phyloP scores from a whole-genome alignment of 2,113 vertebrate species.

The Holacanthus passer region DNA sequence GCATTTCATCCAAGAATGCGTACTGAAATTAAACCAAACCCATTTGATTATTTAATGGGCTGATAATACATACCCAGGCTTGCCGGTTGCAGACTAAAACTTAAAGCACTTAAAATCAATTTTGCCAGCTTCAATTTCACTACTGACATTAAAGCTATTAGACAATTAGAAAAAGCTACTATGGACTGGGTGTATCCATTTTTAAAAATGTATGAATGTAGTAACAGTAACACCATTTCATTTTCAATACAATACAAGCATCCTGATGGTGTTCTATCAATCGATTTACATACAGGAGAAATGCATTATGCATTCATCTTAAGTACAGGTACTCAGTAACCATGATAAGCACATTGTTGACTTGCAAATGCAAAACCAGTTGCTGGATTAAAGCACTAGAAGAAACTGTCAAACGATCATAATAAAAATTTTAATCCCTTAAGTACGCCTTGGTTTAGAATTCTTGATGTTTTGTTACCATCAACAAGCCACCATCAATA shows the following conservation, averaged over 20 bases:
- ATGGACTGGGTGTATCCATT: background rate
- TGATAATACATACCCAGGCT: background rate
- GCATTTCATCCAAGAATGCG: background rate
- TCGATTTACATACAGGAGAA: background rate
- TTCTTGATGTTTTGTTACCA: constrained; percentile 27
- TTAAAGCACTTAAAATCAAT: background rate
- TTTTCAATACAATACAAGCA: background rate
- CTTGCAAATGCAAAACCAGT: background rate
- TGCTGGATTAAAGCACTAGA: background rate
- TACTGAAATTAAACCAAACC: background rate
- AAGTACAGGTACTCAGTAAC: background rate
- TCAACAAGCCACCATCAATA: background rate
- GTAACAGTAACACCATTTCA: background rate
- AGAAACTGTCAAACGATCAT: background rate
- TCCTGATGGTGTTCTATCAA: background rate
- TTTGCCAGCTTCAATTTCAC: background rate
- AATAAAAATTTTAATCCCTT: background rate
- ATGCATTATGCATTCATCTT: constrained; percentile 5
- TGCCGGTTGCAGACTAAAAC: background rate
- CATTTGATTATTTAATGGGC: background rate
- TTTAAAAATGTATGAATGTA: constrained; percentile 7
- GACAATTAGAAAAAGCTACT: too few species aligned
- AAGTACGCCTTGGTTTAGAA: background rate
- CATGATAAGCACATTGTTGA: background rate
- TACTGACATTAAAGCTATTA: background rate